Base-by-base conservation (phyloP, 2,113 vertebrate genomes). In the Perognathus longimembris region DNA sequence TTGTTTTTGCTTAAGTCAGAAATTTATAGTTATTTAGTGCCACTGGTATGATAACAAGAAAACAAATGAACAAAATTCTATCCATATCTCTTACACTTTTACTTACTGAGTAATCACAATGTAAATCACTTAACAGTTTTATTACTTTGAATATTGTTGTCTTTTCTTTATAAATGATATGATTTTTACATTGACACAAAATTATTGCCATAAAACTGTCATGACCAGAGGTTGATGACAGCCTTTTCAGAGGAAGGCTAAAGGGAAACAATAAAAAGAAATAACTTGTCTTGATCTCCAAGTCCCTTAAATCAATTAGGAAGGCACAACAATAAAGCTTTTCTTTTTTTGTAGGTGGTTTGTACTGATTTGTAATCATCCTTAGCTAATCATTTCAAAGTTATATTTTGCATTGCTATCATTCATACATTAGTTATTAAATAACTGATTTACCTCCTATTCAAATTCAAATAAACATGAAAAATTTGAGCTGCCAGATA, bases 301-400 rank as follows among this genome's bases (percentile, higher is more conserved):
- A 54, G 9, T 86, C 89, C 85, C 59, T 57, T 91, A 87, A 95
- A 73, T 34, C 63, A 95, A 83, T 90, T 89, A 94, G 80, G 66
- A 94, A 91, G 90, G 26, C 34, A 77, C 30, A 82, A 81, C 38
- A 93, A 85, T 79, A 89, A 81, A 81, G 17, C 24, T 84, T 94
- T 91, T 66, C 66, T 85, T 45, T 70, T 86, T 86, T 89, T 64
- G 42, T 7, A 84, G 11, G 82, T 82, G 21, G 26, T 66, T 89
- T 88, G 30, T n/a, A 63, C 15, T 82, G 32, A 87, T 94, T 91
- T 74, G 8, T 76, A 78, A 91, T 91, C 36, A 78, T 94, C 88
- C 70, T 91, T 84, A 94, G 57, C 34, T 89, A 64, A 78, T 77
- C 66, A 82, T 85, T 89, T 85, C 63, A 73, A 78, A n/a, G 82